These are phyloP conservation scores for Etheostoma perlongum DNA, from an alignment of 2,797 vertebrate genomes.

Conservation along the genomic window DNA sequence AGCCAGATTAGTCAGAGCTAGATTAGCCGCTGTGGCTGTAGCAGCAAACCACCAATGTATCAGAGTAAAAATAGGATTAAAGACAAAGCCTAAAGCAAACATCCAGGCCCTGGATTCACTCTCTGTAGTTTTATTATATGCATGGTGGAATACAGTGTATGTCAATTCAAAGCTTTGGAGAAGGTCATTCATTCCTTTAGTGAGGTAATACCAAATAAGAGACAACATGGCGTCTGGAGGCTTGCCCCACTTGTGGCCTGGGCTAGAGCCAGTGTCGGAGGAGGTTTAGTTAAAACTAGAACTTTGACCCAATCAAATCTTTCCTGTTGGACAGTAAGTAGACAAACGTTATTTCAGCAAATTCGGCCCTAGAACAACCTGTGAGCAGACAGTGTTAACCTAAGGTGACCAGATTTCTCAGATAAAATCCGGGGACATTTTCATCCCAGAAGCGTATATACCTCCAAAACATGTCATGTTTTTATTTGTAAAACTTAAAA, in stretches of 20 bases:
- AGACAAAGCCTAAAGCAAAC: conserved; percentile 61
- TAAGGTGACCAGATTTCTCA: too few relatives aligned
- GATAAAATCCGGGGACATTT: too few relatives aligned
- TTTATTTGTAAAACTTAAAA: too few relatives aligned
- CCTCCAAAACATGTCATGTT: too few relatives aligned
- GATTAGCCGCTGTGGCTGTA: conserved; percentile 41
- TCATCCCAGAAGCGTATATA: too few relatives aligned
- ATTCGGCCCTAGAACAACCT: too few relatives aligned
- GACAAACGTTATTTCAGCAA: not conserved
- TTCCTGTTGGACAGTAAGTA: not conserved
- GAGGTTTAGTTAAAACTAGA: not conserved
- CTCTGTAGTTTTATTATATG: conserved; percentile 28
- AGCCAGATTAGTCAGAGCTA: conserved; percentile 56
- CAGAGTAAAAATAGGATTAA: conserved; percentile 62
- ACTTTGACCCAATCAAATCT: too few relatives aligned
- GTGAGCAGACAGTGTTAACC: not conserved
- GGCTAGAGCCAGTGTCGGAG: too few relatives aligned
- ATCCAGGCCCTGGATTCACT: conserved; percentile 34
- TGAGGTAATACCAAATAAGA: not conserved
- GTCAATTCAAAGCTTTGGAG: conserved; percentile 8
- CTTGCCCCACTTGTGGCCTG: not conserved
- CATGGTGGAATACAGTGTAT: conserved; percentile 21
- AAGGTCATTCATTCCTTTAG: conserved; percentile 26
- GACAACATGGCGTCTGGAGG: not conserved
- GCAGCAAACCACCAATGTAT: conserved; percentile 51